phyloP scores from a whole-genome alignment of 2,797 vertebrate genomes.

The Acrossocheilus fasciatus region DNA sequence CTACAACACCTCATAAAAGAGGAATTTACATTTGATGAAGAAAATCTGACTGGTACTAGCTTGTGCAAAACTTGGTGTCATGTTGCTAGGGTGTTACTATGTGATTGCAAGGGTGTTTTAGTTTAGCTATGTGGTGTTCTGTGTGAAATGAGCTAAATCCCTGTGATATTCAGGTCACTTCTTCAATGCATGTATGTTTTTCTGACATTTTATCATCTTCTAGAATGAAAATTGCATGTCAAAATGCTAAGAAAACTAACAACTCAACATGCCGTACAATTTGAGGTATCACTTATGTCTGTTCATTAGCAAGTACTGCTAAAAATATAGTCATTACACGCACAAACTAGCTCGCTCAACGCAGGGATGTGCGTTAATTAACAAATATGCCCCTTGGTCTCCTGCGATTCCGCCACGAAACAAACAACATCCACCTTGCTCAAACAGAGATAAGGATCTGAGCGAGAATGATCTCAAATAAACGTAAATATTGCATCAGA shows the following conservation, averaged over 20 bases:
- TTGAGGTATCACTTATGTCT: background rate
- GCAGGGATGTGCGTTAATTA: conserved; percentile 77
- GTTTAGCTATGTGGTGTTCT: background rate
- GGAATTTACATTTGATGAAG: background rate
- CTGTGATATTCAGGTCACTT: background rate
- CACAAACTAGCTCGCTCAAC: conserved; percentile 12
- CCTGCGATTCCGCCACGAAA: conserved; percentile 75
- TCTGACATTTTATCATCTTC: background rate
- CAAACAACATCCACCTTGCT: conserved; percentile 76
- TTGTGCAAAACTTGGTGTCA: background rate
- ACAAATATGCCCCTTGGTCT: conserved; percentile 79
- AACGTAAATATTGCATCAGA: conserved; percentile 77
- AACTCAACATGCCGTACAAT: background rate
- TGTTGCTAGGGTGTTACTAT: background rate
- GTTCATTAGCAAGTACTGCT: background rate
- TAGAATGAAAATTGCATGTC: background rate
- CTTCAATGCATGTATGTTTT: no score
- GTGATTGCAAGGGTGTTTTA: background rate
- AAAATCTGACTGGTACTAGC: background rate
- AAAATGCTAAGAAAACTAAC: background rate
- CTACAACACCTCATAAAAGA: background rate
- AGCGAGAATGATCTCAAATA: conserved; percentile 63
- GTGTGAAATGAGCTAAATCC: no score
- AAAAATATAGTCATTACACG: background rate
- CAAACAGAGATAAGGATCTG: conserved; percentile 74